Evolutionary conservation across 1,140 invertebrate genomes (phyloP), one percentile per base, ranked within the genome.

Genomic region (Drosophila bipectinata): DNA sequence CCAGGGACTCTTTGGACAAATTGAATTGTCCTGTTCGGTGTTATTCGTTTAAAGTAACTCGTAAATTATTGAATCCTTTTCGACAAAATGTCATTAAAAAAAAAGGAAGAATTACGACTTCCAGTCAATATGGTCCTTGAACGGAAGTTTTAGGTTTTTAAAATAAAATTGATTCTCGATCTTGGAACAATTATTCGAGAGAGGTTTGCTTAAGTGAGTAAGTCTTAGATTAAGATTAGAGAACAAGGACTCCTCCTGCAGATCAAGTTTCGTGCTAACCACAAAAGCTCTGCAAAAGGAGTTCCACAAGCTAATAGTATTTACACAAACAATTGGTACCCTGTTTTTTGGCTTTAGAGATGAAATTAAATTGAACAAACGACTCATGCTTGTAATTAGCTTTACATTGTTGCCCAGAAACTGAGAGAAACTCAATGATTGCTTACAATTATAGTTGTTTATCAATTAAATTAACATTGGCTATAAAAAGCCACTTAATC

Each of bases 281-380:
- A 64, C 62, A 61, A 15, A 26, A 26, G 14, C 32, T 15, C 47
- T 21, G 24, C 9, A 30, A 41, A 41, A 51, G 12, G 24, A 51
- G 15, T 51, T 52, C 0, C 0, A n/a, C 12, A 30, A 12, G 12
- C n/a, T 18, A 41, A 12, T 10, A 12, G 1, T 64, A 67, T 63
- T 44, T 59, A 75, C 44, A 60, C 41, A 49, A 24, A 26, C 21
- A 58, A 34, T 28, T 12, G 24, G 59, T 73, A 72, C 55, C 57
- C 51, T 61, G 68, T 71, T 52, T 53, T 75, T 75, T 69, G 55
- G 49, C 39, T 62, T 28, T 37, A 24, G 21, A 41, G 21, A 28
- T 2, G 4, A 14, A 32, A 60, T 52, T n/a, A 30, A 59, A 72
- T 34, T 24, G n/a, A 12, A 57, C 24, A 52, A 58, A 34, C 37